A percentile compares a stretch with the other conserved stretches of the same genome.
Evolutionary conservation across 2,888 invertebrate species (phyloP).

Genomic region (Julus scanicus): DNA sequence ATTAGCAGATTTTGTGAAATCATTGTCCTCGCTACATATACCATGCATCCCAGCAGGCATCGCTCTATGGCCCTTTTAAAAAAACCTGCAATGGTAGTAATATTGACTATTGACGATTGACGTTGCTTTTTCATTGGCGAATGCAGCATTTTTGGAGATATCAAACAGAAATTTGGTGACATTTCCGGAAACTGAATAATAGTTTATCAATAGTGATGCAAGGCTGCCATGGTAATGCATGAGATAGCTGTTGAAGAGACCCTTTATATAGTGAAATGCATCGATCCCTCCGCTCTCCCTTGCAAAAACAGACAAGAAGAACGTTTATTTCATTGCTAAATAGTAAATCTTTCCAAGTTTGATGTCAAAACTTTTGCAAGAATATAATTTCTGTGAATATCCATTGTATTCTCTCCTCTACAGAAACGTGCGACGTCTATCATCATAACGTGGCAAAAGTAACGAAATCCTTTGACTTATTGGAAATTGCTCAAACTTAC

Average conservation of each 20-base stretch:
- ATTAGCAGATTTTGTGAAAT: no score
- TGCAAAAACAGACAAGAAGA: not conserved
- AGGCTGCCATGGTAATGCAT: constrained; percentile 12
- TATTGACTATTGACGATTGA: constrained; percentile 45
- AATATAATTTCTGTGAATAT: not conserved
- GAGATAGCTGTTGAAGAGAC: not conserved
- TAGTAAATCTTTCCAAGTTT: not conserved
- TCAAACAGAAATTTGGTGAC: constrained; percentile 37
- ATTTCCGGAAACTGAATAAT: constrained; percentile 43
- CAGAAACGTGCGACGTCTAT: not conserved
- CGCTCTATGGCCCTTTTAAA: not conserved
- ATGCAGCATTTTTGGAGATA: constrained; percentile 26
- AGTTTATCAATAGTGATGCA: constrained; percentile 37
- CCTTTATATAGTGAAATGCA: not conserved
- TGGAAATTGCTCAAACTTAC: no score
- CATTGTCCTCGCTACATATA: no score
- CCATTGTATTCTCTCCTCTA: not conserved
- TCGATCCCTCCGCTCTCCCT: not conserved
- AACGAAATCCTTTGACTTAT: not conserved
- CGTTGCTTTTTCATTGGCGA: constrained; percentile 26
- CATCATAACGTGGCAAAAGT: not conserved
- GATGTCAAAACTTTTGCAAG: not conserved
- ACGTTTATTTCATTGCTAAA: constrained; percentile 15
- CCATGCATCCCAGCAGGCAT: not conserved
- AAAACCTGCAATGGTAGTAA: not conserved